These are phyloP conservation scores for Eupithecia insigniata DNA, from an alignment of 2,888 invertebrate species.

Conservation along the genomic window DNA sequence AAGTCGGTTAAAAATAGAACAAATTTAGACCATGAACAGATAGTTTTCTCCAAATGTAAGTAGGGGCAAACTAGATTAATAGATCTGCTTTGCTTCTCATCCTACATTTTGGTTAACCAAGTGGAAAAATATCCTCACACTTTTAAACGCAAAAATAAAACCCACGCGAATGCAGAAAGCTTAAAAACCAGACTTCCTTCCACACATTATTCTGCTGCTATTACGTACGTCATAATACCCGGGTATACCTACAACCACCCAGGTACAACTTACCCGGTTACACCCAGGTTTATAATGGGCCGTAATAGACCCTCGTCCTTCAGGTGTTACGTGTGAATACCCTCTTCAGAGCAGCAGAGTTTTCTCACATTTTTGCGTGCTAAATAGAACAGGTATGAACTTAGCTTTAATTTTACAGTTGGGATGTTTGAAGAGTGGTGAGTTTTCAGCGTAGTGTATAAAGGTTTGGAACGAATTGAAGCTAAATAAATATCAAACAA, in stretches of 20 bases:
- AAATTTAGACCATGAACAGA: no score
- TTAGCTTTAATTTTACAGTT: not conserved
- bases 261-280: slow-evolving; percentile 3
- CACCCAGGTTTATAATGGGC: slow-evolving; percentile 48
- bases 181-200: slow-evolving; percentile 42
- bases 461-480: not conserved
- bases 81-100: not conserved
- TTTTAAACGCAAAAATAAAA: not conserved
- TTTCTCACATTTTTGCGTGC: slow-evolving; percentile 31
- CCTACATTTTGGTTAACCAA: not conserved
- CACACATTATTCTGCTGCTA: slow-evolving; percentile 60
- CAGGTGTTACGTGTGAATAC: slow-evolving; percentile 64
- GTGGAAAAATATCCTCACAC: not conserved
- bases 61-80: no score
- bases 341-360: slow-evolving; percentile 52
- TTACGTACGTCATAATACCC: slow-evolving; percentile 54
- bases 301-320: slow-evolving; percentile 59
- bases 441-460: not conserved
- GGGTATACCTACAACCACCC: not conserved
- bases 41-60: no score
- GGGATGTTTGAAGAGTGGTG: not conserved
- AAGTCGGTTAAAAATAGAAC: no score
- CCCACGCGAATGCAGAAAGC: slow-evolving; percentile 30
- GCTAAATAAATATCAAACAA: not conserved
- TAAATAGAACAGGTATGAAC: slow-evolving; percentile 13